phyloP scores from a whole-genome alignment of 1,140 invertebrate species.

The Carposina sasakii region DNA sequence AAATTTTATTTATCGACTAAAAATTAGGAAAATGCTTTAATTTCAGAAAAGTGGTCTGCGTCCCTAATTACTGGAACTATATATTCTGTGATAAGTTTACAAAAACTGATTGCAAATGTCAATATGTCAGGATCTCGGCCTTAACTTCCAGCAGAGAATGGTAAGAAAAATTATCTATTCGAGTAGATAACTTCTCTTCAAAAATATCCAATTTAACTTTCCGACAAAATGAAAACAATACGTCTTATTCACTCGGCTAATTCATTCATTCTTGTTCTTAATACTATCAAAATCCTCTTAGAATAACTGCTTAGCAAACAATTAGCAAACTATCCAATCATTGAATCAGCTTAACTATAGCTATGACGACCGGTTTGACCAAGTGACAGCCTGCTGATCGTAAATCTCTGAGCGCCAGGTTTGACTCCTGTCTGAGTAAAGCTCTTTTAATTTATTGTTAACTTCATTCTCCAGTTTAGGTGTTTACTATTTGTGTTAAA shows the following conservation, averaged over 20 bases:
- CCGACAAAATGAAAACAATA: neutral
- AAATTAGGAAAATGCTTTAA: no score
- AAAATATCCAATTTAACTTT: constrained; percentile 14
- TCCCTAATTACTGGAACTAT: no score
- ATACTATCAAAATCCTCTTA: neutral
- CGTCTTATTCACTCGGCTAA: neutral
- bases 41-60: no score
- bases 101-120: constrained; percentile 70
- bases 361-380: no score
- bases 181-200: constrained; percentile 19
- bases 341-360: neutral
- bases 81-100: constrained; percentile 45
- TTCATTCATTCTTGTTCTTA: neutral
- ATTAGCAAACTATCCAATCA: neutral
- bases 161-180: constrained; percentile 39
- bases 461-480: neutral
- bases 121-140: constrained; percentile 72
- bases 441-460: neutral
- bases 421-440: neutral
- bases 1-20: no score
- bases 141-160: constrained; percentile 73
- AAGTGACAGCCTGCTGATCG: no score
- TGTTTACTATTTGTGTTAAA: neutral
- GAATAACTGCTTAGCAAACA: neutral
- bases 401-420: no score